These are phyloP conservation scores for Callipepla californica DNA, from an alignment of 2,113 vertebrate genomes.

Conservation along the genomic window DNA sequence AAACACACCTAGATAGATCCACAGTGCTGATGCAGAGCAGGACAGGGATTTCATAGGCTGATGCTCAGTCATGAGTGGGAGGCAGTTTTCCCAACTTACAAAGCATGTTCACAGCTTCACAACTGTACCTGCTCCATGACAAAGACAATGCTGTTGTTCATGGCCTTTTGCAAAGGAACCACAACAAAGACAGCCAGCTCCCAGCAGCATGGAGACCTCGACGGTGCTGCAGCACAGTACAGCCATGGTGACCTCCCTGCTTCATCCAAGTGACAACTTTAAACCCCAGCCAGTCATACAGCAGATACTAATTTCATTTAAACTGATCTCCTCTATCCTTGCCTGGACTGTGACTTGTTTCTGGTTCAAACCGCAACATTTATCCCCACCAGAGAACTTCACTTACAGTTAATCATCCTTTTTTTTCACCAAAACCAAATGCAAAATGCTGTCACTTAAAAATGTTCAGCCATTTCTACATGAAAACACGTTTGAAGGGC, in stretches of 20 bases:
- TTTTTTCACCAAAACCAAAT: neutral
- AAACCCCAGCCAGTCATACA: neutral
- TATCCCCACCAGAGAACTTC: neutral
- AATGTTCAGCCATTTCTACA: conserved; percentile 6
- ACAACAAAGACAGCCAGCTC: neutral
- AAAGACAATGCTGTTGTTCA: neutral
- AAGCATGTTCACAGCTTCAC: neutral
- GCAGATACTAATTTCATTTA: neutral
- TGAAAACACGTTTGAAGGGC: neutral
- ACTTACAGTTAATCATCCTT: neutral
- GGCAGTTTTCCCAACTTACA: neutral
- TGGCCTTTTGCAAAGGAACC: neutral
- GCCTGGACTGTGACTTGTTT: neutral
- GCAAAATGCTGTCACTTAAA: conserved; percentile 43
- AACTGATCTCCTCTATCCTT: neutral
- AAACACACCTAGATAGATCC: neutral
- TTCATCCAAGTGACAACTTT: neutral
- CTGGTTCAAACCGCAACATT: neutral
- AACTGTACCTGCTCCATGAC: neutral
- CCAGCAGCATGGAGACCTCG: neutral
- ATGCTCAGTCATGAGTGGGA: neutral
- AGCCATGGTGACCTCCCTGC: neutral
- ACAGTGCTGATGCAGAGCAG: neutral
- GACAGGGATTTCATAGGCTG: neutral
- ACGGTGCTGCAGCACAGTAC: neutral